Base-by-base conservation (phyloP, 2,888 invertebrate species). In the Lycocerus yunnanus region DNA sequence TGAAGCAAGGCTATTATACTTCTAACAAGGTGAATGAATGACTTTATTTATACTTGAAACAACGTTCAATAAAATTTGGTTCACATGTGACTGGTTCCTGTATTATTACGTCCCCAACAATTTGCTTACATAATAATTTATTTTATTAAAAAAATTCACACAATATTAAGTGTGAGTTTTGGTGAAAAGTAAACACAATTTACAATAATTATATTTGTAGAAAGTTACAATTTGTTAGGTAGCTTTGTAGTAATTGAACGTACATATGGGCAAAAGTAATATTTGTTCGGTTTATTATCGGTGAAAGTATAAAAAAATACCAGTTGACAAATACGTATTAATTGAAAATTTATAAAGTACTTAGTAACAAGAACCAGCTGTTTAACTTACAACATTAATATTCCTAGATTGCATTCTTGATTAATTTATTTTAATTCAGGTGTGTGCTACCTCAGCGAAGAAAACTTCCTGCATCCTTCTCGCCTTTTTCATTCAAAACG, bases 261-360 rank as follows among this genome's bases (percentile, higher is more conserved):
- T 65, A 65, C 9, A 21, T 65, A 65, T 65, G 21, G 18, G 15
- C 65, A 14, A 15, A 65, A 70, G 15, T 20, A 20, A 24, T n/a
- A 60, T 70, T 27, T 66, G 66, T 66, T 65, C 20, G 15, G 58
- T 58, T 21, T 21, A 71, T 27, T 66, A 58, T 16, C 16, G 67
- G 67, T 66, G 71, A 71, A 71, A 71, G 67, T 71, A 60, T 71
- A 20, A 66, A 71, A n/a, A 71, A 71, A 14, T 18, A 16, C 66
- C 63, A 65, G 63, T 63, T 70, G 43, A 43, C 43, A 43, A 43
- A 43, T n/a, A 43, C 43, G 43, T 43, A 43, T 5, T 43, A n/a
- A n/a, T 43, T 43, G n/a, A 4, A 43, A 43, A 43, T 43, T n/a
- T n/a, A 43, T 43, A 43, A n/a, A 43, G 43, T 43, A 43, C 43